Base-by-base conservation (phyloP, 2,797 vertebrate genomes). In the Macropodus opercularis region DNA sequence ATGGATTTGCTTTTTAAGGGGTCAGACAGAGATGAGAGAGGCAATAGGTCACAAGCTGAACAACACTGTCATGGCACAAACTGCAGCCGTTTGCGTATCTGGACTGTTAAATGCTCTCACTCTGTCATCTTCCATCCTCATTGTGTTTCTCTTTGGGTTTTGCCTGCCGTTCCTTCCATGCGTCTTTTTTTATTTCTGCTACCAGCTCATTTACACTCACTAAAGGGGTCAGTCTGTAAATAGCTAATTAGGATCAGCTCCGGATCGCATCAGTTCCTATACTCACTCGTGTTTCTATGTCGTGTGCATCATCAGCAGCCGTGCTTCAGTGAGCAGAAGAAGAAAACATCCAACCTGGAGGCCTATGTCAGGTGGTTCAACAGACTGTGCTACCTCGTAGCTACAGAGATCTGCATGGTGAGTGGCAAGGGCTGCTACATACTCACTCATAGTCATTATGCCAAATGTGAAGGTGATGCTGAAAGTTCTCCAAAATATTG, bases 291-390 rank as follows among this genome's bases (percentile, higher is more conserved):
- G 15, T 18, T 36, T 51, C 21, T 58, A 17, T 42, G 17, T 57
- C n/a, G 43, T 57, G 47, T 47, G 15, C 46, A 11, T 83, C 36
- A 17, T 69, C 60, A 61, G 8, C 85, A 98, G 94, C 94, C 80
- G 22, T 94, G 95, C 85, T 98, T 95, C 5, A 77, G 91, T 40
- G 95, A 95, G 70, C 89, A 79, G 73, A 99, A 98, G 89, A 88
- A 90, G 80, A 99, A 96, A 86, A 94, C 95, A 21, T 88, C 92
- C 27, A 98, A 96, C 75, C 90, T 99, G 57, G 95, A 99, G 88
- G 96, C 95, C 3, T 99, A 98, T 0, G 96, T 99, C 77, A 94
- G 96, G 50, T 99, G 97, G 97, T 99, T 98, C 80, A 99, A 99
- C 91, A 93, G 96, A 56, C 72, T 88, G 72, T 91, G 95, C 85